phyloP scores from a whole-genome alignment of 2,888 invertebrate genomes.

The Frankliniella fusca region DNA sequence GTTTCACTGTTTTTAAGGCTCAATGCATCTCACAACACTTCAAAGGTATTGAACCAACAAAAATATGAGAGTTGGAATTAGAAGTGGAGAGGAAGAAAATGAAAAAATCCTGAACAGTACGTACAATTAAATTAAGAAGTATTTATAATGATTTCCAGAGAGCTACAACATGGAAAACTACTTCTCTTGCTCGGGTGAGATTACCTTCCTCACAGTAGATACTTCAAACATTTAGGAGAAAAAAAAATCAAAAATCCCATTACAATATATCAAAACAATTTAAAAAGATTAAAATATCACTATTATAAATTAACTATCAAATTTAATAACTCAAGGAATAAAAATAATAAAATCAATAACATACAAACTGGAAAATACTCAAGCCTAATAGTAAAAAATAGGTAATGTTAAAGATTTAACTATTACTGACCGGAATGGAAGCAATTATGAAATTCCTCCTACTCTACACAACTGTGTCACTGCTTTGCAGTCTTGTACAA shows the following conservation, averaged over 20 bases:
- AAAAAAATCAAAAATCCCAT: neutral
- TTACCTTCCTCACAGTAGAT: no score
- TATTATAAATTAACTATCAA: constrained; percentile 1
- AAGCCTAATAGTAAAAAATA: neutral
- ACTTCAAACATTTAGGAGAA: neutral
- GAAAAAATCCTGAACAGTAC: neutral
- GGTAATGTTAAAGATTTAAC: neutral
- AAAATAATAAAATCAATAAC: constrained; percentile 22
- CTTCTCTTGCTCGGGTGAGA: no score
- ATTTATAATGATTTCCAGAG: no score
- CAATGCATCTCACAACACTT: neutral
- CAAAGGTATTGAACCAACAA: neutral
- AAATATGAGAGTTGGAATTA: neutral
- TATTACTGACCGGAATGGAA: neutral
- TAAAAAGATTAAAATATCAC: neutral
- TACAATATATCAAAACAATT: constrained; percentile 22
- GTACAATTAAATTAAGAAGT: no score
- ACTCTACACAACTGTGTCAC: neutral
- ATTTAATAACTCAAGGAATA: neutral
- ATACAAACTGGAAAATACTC: neutral
- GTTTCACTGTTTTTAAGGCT: no score
- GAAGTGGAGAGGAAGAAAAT: no score
- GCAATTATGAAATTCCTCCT: neutral
- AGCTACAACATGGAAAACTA: no score
- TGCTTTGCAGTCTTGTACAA: constrained; percentile 24